Evolutionary conservation across 2,113 vertebrate species (phyloP), one percentile per base, ranked within the genome.

Genomic region (Trogon surrucura): DNA sequence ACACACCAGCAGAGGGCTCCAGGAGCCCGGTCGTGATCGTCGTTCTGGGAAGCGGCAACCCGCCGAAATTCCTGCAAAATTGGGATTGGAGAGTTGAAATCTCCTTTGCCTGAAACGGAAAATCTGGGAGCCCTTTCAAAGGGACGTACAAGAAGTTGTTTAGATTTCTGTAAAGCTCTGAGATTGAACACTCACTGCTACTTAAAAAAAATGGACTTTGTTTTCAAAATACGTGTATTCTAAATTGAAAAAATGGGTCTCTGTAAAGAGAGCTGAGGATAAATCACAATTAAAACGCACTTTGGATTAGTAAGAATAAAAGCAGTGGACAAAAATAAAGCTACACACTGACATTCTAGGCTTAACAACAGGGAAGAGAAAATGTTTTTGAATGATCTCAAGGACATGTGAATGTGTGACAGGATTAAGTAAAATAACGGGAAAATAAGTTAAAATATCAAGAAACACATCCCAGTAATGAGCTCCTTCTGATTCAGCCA

Each of bases 11-110:
- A 97, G 95, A 74, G 91, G 75, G 88, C 88, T 45, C 80, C 48
- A 3, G 16, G 51, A 9, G 11, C 58, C 54, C 64, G 47, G 13
- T 25, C 44, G 78, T 65, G 30, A 18, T 21, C 11, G 4, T 16
- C 13, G 47, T 38, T 30, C 45, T 1, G 30, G 6, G 14, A 10
- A 38, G 47, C 57, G 9, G 32, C 26, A 22, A 34, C 2, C 5
- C 27, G 10, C 29, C 2, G 1, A 21, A 16, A 22, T 1, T 56
- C 56, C 70, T 2, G 61, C 50, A 41, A n/a, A 34, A 54, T 0
- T 1, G 12, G 4, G 15, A 2, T 0, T 2, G 27, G 20, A 32
- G 64, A 53, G 20, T 15, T 8, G 36, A 2, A 4, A 21, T 3
- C 21, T 15, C 18, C 29, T 56, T 8, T 2, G 32, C 38, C 27